A percentile compares a stretch with the other conserved stretches of the same genome.
Conservation (phyloP, 2,113 vertebrate species). For the Hiodon alosoides region DNA sequence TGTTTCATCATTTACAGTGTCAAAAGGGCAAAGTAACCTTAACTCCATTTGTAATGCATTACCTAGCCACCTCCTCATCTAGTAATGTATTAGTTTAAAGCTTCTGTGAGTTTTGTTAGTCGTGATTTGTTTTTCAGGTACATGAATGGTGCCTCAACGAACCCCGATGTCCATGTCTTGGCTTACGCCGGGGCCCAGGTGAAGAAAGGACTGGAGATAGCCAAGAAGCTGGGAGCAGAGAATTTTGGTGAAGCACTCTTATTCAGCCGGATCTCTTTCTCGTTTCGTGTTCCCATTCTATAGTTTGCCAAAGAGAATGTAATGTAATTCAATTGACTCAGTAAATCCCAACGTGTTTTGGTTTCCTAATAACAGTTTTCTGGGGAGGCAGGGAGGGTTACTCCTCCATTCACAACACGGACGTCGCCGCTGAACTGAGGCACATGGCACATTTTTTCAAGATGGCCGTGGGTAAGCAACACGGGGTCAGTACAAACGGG, state of each 20-base stretch:
- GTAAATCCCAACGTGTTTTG: background rate
- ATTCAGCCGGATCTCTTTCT: background rate
- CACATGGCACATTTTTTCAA: constrained; percentile 60
- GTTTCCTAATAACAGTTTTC: constrained; percentile 43
- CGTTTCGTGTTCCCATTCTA: too few relatives aligned
- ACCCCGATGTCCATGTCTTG: constrained; percentile 54
- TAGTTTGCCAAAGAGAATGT: background rate
- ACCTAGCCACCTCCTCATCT: too few relatives aligned
- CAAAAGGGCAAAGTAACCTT: too few relatives aligned
- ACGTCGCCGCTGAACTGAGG: constrained; percentile 50
- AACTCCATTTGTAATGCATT: too few relatives aligned
- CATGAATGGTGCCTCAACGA: constrained; percentile 58
- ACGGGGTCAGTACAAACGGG: background rate
- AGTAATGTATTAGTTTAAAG: too few relatives aligned
- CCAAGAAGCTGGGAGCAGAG: constrained; percentile 56
- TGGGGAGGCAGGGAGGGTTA: constrained; percentile 61
- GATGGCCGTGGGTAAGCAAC: constrained; percentile 53
- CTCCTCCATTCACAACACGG: constrained; percentile 48
- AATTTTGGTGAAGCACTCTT: constrained; percentile 48
- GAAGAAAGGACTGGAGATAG: constrained; percentile 56
- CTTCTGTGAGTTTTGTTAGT: too few relatives aligned
- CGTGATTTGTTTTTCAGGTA: constrained; percentile 38
- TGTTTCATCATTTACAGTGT: too few relatives aligned
- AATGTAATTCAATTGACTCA: too few relatives aligned
- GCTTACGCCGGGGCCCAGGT: constrained; percentile 54